phyloP scores from a whole-genome alignment of 2,113 vertebrate genomes.

The Dryoscopus gambensis region DNA sequence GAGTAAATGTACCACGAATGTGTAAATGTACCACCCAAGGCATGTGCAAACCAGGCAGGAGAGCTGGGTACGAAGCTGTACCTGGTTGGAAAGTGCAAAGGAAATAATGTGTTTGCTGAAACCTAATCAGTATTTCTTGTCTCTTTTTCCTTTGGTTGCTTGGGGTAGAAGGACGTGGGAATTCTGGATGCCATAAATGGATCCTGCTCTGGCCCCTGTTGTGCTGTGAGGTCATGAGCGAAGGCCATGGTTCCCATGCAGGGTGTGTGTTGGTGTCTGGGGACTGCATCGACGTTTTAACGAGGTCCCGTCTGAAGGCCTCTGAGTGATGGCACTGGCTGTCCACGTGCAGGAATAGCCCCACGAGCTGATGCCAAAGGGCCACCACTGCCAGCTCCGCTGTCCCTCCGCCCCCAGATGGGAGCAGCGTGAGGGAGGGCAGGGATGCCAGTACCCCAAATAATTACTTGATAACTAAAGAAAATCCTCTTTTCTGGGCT shows the following conservation, averaged over 20 bases:
- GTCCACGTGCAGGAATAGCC: background rate
- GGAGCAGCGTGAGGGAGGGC: background rate
- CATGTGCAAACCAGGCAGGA: background rate
- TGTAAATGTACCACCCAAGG: background rate
- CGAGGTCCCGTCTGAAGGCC: background rate
- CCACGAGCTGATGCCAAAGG: background rate
- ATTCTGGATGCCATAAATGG: background rate
- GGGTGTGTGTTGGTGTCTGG: background rate
- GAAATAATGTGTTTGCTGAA: background rate
- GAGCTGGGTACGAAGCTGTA: background rate
- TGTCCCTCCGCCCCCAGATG: background rate
- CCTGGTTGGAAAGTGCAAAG: background rate
- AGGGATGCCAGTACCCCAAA: background rate
- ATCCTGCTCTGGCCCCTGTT: rapidly evolving
- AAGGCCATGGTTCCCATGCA: rapidly evolving
- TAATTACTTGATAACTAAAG: background rate
- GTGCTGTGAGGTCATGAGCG: background rate
- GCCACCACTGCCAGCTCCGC: background rate
- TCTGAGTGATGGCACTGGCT: background rate
- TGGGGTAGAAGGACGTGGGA: background rate
- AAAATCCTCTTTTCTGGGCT: background rate
- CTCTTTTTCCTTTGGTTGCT: background rate
- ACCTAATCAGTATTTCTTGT: background rate
- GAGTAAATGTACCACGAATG: background rate
- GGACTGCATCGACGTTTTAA: background rate